phyloP scores from a whole-genome alignment of 2,113 vertebrate species.

The Campylomormyrus numenius region DNA sequence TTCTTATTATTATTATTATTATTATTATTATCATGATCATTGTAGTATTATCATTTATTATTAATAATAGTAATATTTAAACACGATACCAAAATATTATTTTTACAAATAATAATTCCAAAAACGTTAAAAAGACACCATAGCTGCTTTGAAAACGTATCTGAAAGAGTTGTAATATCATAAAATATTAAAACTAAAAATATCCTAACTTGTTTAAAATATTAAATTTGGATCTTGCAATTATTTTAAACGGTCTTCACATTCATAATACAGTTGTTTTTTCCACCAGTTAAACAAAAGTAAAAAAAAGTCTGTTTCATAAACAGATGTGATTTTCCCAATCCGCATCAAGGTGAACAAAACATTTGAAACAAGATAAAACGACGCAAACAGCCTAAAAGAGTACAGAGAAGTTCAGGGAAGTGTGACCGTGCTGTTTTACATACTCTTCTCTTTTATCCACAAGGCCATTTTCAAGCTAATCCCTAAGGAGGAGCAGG shows the following conservation, averaged over 20 bases:
- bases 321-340: background rate
- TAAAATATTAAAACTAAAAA: background rate
- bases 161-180: background rate
- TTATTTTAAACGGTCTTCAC: background rate
- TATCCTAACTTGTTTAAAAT: background rate
- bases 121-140: background rate
- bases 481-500: slow-evolving; percentile 71
- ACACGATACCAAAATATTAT: background rate
- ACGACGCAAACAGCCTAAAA: background rate
- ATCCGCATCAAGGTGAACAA: background rate
- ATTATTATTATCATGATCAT: no score
- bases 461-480: slow-evolving; percentile 80
- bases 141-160: background rate
- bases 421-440: background rate
- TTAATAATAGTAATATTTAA: background rate
- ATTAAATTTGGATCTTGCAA: background rate
- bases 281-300: background rate
- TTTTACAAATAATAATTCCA: background rate
- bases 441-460: background rate
- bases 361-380: background rate
- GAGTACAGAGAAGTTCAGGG: background rate
- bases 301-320: background rate
- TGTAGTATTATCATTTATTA: no score
- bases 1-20: no score
- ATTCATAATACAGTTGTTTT: background rate